phyloP scores from a whole-genome alignment of 2,113 vertebrate species.

The Xenopus borealis region DNA sequence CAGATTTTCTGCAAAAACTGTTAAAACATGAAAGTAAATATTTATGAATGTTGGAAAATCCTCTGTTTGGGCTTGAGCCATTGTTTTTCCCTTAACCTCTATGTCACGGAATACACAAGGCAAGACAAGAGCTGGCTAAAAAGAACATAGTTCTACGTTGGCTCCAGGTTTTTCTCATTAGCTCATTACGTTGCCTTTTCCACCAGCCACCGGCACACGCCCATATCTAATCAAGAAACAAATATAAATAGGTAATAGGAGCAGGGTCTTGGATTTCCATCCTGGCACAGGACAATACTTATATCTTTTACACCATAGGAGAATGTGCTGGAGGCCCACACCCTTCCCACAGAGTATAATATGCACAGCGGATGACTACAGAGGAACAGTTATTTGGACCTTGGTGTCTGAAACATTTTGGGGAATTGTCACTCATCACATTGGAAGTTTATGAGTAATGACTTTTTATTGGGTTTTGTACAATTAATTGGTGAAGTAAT shows the following conservation, averaged over 20 bases:
- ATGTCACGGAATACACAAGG: no score
- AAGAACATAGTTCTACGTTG: no score
- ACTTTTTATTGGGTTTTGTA: not conserved
- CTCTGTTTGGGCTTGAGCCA: no score
- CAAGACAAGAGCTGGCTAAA: no score
- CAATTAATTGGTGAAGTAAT: constrained; percentile 17
- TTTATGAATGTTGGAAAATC: no score
- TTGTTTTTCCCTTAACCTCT: no score
- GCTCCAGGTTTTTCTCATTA: no score
- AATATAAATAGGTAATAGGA: not conserved
- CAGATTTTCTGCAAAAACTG: no score
- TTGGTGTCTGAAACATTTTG: not conserved
- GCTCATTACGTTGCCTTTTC: not conserved
- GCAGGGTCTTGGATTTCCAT: not conserved
- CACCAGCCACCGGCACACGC: not conserved
- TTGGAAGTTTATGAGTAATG: constrained; percentile 23
- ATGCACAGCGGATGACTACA: not conserved
- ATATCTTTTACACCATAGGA: constrained; percentile 25
- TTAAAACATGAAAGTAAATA: no score
- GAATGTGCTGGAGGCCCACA: constrained; percentile 1
- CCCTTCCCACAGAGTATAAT: constrained; percentile 8
- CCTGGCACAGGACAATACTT: not conserved
- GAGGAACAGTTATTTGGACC: not conserved
- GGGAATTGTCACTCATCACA: constrained; percentile 32
- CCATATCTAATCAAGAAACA: not conserved